phyloP scores from a whole-genome alignment of 2,113 vertebrate genomes.

The Lophotis ruficrista region DNA sequence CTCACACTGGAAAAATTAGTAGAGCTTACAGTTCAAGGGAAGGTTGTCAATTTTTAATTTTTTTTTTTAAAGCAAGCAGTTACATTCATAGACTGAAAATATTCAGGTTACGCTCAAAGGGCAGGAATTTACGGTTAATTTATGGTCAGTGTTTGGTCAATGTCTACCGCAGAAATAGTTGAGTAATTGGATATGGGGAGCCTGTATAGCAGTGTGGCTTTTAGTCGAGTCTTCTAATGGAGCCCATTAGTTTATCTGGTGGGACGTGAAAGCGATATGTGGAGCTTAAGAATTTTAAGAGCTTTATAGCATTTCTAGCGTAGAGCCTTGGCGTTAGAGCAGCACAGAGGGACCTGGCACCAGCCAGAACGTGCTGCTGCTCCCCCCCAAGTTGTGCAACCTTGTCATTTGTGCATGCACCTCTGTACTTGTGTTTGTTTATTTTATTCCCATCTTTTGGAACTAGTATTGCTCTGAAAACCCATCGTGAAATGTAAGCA shows the following conservation, averaged over 20 bases:
- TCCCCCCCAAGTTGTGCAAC: background rate
- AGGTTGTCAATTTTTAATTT: background rate
- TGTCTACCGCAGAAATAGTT: background rate
- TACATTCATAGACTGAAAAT: background rate
- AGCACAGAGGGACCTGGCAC: background rate
- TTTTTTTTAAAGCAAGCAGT: background rate
- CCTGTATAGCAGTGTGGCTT: background rate
- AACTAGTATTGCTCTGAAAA: background rate
- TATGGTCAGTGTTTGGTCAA: background rate
- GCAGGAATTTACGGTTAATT: background rate
- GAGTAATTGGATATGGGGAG: background rate
- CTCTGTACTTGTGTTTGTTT: background rate
- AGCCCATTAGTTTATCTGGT: background rate
- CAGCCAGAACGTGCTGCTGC: background rate
- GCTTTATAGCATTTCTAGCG: background rate
- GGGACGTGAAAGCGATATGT: background rate
- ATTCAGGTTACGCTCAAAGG: background rate
- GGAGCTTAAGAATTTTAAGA: background rate
- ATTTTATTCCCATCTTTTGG: background rate
- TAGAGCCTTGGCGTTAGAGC: background rate
- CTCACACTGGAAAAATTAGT: background rate
- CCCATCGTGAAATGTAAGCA: background rate
- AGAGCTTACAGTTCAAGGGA: background rate
- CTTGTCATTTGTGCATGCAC: background rate
- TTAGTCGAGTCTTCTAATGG: background rate